A percentile compares a stretch with the other conserved stretches of the same genome.
Evolutionary conservation across 2,113 vertebrate genomes (phyloP).

Genomic region (Shinisaurus crocodilurus): DNA sequence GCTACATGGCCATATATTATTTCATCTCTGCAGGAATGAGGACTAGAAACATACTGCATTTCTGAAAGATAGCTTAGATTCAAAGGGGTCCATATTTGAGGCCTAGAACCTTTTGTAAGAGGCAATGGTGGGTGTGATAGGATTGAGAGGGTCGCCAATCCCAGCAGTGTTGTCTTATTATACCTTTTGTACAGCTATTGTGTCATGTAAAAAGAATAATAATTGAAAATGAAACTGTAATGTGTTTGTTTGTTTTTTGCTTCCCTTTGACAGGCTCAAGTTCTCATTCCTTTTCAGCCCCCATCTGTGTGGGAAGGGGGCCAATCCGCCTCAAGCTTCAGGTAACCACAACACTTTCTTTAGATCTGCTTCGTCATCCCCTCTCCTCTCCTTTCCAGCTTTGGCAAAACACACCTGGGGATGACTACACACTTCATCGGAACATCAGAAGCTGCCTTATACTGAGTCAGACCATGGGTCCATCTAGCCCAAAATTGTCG

Average conservation of each 20-base stretch:
- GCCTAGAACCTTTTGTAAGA: background rate
- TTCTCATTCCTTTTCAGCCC: slow-evolving; percentile 69
- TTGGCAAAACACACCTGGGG: background rate
- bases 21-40: background rate
- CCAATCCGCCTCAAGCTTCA: slow-evolving; percentile 78
- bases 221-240: background rate
- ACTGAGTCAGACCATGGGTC: too few relatives aligned
- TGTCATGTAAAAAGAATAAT: background rate
- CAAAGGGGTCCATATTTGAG: background rate
- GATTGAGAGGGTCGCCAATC: background rate
- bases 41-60: background rate
- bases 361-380: background rate
- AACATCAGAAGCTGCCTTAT: too few relatives aligned
- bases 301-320: slow-evolving; percentile 71
- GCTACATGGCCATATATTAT: background rate
- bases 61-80: background rate
- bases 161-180: background rate
- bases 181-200: background rate
- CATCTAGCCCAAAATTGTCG: too few relatives aligned
- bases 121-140: background rate
- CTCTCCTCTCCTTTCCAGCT: background rate
- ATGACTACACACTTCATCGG: background rate
- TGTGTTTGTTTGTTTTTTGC: slow-evolving; percentile 21
- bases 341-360: slow-evolving; percentile 68
- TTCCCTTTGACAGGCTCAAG: slow-evolving; percentile 73